phyloP scores from a whole-genome alignment of 2,888 invertebrate species.

The Tetragonisca angustula region DNA sequence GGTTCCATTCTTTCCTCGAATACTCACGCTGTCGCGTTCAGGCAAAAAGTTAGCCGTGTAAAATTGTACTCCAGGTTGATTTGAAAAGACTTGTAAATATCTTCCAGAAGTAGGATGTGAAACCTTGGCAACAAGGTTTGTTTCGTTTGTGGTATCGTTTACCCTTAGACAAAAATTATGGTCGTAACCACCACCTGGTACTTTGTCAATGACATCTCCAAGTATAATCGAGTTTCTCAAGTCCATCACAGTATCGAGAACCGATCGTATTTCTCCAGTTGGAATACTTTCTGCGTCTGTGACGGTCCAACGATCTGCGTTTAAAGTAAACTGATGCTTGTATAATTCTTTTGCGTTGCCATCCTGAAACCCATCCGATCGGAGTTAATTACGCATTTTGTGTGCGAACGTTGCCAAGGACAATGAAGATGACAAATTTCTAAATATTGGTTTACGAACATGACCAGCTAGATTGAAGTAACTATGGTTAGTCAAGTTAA shows the following conservation, averaged over 20 bases:
- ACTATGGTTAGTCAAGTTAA: conserved; percentile 94
- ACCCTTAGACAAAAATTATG: conserved; percentile 90
- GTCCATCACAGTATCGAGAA: conserved; percentile 90
- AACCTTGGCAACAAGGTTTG: conserved; percentile 88
- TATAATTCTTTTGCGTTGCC: conserved; percentile 87
- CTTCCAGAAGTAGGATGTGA: conserved; percentile 89
- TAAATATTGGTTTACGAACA: conserved; percentile 83
- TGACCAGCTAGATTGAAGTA: conserved; percentile 98
- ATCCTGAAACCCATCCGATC: conserved; percentile 83
- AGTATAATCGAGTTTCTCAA: conserved; percentile 88
- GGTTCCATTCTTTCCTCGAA: conserved; percentile 89
- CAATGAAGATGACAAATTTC: background rate
- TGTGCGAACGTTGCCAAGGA: too few relatives aligned
- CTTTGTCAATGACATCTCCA: conserved; percentile 88
- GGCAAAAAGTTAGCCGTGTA: conserved; percentile 93
- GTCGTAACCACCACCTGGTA: conserved; percentile 91
- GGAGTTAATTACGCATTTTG: background rate
- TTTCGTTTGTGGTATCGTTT: conserved; percentile 72
- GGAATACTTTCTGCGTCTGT: conserved; percentile 89
- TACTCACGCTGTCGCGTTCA: conserved; percentile 84
- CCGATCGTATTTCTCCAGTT: conserved; percentile 90
- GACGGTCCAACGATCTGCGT: conserved; percentile 91
- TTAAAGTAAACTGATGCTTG: conserved; percentile 89
- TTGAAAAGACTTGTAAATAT: conserved; percentile 91
- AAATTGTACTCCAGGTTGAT: conserved; percentile 96